A percentile compares a stretch with the other conserved stretches of the same genome.
Evolutionary conservation across 2,888 invertebrate species (phyloP).

Genomic region (Alcis repandata): DNA sequence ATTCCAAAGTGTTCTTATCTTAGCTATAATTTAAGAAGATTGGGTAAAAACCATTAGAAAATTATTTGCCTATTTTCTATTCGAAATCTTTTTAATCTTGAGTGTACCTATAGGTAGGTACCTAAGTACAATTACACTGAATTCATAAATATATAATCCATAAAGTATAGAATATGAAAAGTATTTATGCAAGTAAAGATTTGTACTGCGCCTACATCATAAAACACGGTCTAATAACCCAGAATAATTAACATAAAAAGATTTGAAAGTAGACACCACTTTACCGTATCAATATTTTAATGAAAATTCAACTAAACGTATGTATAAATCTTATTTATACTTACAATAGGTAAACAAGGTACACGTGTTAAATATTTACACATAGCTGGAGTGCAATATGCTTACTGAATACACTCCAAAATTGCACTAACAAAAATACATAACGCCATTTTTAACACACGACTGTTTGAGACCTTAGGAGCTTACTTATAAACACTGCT

Average conservation of each 20-base stretch:
- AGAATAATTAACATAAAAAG: background rate
- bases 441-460: slow-evolving; percentile 23
- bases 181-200: no score
- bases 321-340: slow-evolving; percentile 87
- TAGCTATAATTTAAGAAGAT: no score
- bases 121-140: no score
- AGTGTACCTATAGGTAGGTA: no score
- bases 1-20: no score
- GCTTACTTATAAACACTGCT: no score
- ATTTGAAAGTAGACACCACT: slow-evolving; percentile 15
- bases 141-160: no score
- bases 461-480: slow-evolving; percentile 15
- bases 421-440: slow-evolving; percentile 80
- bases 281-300: slow-evolving; percentile 72
- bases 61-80: no score
- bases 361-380: slow-evolving; percentile 81
- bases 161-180: no score
- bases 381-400: slow-evolving; percentile 58
- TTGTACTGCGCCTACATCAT: no score
- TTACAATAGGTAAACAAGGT: slow-evolving; percentile 76
- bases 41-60: no score
- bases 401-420: slow-evolving; percentile 62
- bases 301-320: slow-evolving; percentile 87
- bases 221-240: background rate
- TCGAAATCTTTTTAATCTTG: no score